Base-by-base conservation (phyloP, 2,797 vertebrate genomes). In the Melanotaenia parkinsoni region DNA sequence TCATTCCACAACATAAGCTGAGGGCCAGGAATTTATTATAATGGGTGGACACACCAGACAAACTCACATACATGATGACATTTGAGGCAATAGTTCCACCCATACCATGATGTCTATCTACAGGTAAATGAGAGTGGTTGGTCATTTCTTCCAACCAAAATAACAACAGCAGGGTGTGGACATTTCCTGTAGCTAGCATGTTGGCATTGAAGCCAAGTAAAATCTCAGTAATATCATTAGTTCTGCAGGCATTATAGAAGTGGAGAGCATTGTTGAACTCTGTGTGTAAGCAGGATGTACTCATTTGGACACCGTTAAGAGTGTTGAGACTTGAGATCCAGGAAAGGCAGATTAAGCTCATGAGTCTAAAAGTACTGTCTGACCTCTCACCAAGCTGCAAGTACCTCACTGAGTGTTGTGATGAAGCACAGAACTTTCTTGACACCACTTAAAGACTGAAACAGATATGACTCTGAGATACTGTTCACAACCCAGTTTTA, bases 281-380 rank as follows among this genome's bases (percentile, higher is more conserved):
- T 64, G 22, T 28, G 14, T 13, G 16, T 4, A 22, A 76, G 67
- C 65, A 81, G 24, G 56, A 67, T 65, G 71, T 40, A 33, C 58
- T 65, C 3, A 3, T n/a, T 38, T 35, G 1, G 20, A 4, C 0
- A 3, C 26, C 26, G 63, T 40, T 14, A 66, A 35, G 6, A 67
- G 56, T 11, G 38, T 22, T 56, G 35, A 77, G 77, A 61, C 33
- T 32, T 59, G 1, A 24, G 18, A 67, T 76, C 65, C 72, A 51
- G 68, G 68, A 81, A 74, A 78, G 1, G 63, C 61, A 68, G 76
- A 75, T 87, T 82, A 87, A 51, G 45, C 5, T 54, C 63, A 67
- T 80, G 61, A 61, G 73, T 38, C 54, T 85, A 57, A 58, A 20
- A 43, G 53, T 37, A 38, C 35, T 30, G 22, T 38, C 47, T 26